phyloP scores from a whole-genome alignment of 2,797 vertebrate genomes.

The Leptatherina wallacei region DNA sequence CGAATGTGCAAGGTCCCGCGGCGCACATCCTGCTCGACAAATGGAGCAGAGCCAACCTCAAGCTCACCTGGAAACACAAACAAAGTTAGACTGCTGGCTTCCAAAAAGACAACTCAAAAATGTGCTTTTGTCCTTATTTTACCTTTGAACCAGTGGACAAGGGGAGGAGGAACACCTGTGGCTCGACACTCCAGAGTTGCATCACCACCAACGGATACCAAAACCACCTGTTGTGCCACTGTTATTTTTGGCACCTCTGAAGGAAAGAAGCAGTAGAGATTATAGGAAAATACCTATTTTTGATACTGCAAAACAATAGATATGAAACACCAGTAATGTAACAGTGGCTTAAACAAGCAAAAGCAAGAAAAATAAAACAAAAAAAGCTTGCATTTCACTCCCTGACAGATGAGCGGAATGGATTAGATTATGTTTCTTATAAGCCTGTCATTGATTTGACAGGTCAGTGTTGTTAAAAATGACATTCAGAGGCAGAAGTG shows the following conservation, averaged over 20 bases:
- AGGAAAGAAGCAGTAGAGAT: neutral
- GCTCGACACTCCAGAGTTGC: conserved; percentile 85
- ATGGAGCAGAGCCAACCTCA: conserved; percentile 77
- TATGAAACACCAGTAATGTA: neutral
- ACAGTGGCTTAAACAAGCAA: conserved; percentile 14
- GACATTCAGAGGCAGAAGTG: conserved; percentile 46
- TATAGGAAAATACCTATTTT: neutral
- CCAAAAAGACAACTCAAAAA: neutral
- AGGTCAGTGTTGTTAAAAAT: conserved; percentile 67
- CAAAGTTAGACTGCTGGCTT: conserved; percentile 10
- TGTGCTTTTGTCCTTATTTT: conserved; percentile 31
- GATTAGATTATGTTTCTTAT: conserved; percentile 39
- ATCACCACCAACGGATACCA: conserved; percentile 83
- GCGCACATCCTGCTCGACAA: conserved; percentile 70
- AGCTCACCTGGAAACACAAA: conserved; percentile 80
- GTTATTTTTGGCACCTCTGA: conserved; percentile 82
- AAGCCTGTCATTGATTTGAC: conserved; percentile 37
- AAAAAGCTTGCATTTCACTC: conserved; percentile 23
- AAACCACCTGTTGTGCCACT: conserved; percentile 75
- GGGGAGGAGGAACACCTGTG: conserved; percentile 84
- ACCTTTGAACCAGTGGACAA: conserved; percentile 92
- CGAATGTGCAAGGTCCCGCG: conserved; percentile 83
- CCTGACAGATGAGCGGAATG: conserved; percentile 42
- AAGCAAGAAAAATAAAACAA: conserved; percentile 1
- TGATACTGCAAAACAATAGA: neutral